These are phyloP conservation scores for Platanista minor DNA, from an alignment of 2,113 vertebrate genomes.

Conservation along the genomic window DNA sequence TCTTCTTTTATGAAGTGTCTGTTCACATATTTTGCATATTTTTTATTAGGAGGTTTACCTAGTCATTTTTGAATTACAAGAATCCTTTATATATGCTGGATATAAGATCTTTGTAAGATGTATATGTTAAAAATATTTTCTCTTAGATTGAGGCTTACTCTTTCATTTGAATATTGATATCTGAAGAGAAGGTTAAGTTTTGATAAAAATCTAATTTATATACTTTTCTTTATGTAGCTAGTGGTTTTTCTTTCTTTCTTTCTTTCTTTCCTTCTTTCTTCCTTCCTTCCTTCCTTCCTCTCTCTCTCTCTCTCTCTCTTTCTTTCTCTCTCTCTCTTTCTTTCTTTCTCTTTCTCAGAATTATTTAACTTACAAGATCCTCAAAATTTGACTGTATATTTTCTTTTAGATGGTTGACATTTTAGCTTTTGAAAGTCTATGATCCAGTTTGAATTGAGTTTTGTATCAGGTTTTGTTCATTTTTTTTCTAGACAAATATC, in stretches of 20 bases:
- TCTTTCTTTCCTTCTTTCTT: neutral
- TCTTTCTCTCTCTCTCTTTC: neutral
- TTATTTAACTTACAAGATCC: neutral
- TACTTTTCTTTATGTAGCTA: neutral
- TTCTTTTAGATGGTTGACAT: neutral
- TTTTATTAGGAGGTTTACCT: neutral
- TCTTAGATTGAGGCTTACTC: neutral
- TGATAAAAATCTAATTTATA: neutral
- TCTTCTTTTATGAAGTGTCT: neutral
- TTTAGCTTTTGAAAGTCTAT: neutral
- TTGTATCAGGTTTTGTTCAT: neutral
- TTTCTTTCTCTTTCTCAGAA: neutral
- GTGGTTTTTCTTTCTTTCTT: neutral
- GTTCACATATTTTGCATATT: neutral
- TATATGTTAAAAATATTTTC: neutral
- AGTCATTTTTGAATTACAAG: neutral
- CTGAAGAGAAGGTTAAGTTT: neutral
- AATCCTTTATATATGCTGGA: neutral
- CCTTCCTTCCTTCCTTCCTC: rapidly evolving
- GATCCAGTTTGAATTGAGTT: neutral
- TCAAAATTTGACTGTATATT: neutral
- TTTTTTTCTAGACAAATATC: neutral
- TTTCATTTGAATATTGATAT: neutral
- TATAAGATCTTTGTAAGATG: neutral
- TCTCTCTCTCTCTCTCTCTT: too few relatives aligned